A percentile compares a stretch with the other conserved stretches of the same genome.
These are phyloP conservation scores for Halictus quadricinctus DNA, from an alignment of 2,888 invertebrate genomes.

Conservation along the genomic window DNA sequence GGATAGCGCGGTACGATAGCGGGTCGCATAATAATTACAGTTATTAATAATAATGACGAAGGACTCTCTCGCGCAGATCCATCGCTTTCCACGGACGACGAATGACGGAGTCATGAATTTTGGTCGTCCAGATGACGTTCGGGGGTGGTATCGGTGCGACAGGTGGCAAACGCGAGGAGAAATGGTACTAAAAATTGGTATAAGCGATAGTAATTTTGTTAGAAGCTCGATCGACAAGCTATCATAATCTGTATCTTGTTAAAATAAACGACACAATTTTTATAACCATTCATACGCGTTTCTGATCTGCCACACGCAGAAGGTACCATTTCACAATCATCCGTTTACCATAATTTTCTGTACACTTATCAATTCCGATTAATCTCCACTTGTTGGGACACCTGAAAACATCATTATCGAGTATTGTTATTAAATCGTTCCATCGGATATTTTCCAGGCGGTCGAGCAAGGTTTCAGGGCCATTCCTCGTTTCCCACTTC, in stretches of 20 bases:
- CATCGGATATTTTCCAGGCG: neutral
- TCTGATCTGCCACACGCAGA: neutral
- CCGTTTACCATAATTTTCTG: neutral
- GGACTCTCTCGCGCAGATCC: constrained; percentile 17
- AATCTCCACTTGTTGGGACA: neutral
- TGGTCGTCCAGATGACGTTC: constrained; percentile 36
- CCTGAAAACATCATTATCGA: neutral
- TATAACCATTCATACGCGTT: neutral
- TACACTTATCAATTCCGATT: neutral
- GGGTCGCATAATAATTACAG: constrained; percentile 49
- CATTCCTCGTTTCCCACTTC: neutral
- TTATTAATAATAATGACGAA: constrained; percentile 60
- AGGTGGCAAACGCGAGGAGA: constrained; percentile 44
- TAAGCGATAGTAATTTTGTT: neutral
- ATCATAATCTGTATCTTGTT: neutral
- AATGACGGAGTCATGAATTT: constrained; percentile 21
- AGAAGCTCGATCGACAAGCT: neutral
- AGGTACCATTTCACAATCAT: neutral
- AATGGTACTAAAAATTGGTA: neutral
- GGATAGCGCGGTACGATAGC: constrained; percentile 47
- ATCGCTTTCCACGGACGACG: constrained; percentile 14
- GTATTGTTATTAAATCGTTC: neutral
- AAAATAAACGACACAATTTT: neutral
- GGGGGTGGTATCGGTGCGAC: constrained; percentile 54
- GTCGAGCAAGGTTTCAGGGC: neutral